Evolutionary conservation across 2,113 vertebrate genomes (phyloP), one percentile per base, ranked within the genome.

Genomic region (Dicrurus megarhynchus): DNA sequence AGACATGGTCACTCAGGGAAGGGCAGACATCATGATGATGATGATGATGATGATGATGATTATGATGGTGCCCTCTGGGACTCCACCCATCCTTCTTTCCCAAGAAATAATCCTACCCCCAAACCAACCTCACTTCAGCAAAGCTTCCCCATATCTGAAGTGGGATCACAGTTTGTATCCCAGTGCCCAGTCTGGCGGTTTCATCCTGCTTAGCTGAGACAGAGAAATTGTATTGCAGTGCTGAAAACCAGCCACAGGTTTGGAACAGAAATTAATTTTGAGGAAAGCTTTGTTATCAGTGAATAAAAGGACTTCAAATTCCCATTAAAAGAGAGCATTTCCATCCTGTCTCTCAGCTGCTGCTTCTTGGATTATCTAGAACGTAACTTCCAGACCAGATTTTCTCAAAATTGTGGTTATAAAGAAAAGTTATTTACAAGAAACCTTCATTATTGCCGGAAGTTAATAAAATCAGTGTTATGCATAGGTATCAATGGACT

Each of bases 11-110:
- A 41, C 10, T 42, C 21, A 9, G 4, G 1, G 4, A 74, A 30
- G 49, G 9, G 10, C 1, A 2, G 35, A 90, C 11, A 18, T 44
- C 18, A 44, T 47, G 44, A 30, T 3, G 1, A 37, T 33, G 49
- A 27, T 1, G 1, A 11, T 37, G 16, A 41, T 26, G 23, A 17
- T 1, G 2, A 32, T 37, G 37, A n/a, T 1, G 1, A 13, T 23
- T 35, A 28, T 0, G 1, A 27, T 5, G 50, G 18, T 16, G 35
- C 1, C 4, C 23, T 63, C 22, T 2, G 0, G 12, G 46, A 71
- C 10, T 56, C n/a, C 30, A 50, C 7, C 19, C 13, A n/a, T 65
- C 41, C n/a, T 27, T 50, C 33, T 27, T 57, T 55, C 19, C 39
- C 30, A 14, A 6, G 11, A 65, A 74, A 73, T 41, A 90, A 83